These are phyloP conservation scores for Lacanobia wlatinum DNA, from an alignment of 2,888 invertebrate species.

Conservation along the genomic window DNA sequence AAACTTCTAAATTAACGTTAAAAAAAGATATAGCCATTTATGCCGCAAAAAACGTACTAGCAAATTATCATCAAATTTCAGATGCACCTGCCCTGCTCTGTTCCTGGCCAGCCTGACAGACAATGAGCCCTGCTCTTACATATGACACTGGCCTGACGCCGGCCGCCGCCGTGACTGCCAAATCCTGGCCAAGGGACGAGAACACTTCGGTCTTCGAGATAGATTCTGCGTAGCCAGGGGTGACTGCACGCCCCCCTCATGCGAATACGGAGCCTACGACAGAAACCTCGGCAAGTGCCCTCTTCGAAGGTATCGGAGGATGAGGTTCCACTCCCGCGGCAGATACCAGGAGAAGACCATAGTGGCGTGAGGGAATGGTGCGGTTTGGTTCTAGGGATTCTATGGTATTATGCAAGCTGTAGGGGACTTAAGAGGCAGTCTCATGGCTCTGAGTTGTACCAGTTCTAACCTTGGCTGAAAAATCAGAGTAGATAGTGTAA, in stretches of 20 bases:
- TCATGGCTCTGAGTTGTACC: slow-evolving; percentile 3
- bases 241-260: slow-evolving; percentile 92
- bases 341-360: slow-evolving; percentile 73
- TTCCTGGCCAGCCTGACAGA: slow-evolving; percentile 91
- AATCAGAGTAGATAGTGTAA: neutral
- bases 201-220: slow-evolving; percentile 94
- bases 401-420: no score
- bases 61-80: slow-evolving; percentile 72
- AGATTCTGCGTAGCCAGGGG: slow-evolving; percentile 93
- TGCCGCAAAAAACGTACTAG: no score
- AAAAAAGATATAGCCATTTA: no score
- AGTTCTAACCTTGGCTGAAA: neutral
- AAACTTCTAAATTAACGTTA: no score
- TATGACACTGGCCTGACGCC: slow-evolving; percentile 94
- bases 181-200: slow-evolving; percentile 93
- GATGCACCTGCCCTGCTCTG: slow-evolving; percentile 94
- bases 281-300: slow-evolving; percentile 89
- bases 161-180: slow-evolving; percentile 93
- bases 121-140: slow-evolving; percentile 89
- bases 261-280: slow-evolving; percentile 94
- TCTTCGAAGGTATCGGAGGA: slow-evolving; percentile 72
- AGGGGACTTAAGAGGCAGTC: slow-evolving; percentile 21
- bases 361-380: slow-evolving; percentile 57
- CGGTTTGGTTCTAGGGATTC: slow-evolving; percentile 37
- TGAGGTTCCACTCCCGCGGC: slow-evolving; percentile 73